Base-by-base conservation (phyloP, 2,113 vertebrate species). In the Hyperopisus bebe region DNA sequence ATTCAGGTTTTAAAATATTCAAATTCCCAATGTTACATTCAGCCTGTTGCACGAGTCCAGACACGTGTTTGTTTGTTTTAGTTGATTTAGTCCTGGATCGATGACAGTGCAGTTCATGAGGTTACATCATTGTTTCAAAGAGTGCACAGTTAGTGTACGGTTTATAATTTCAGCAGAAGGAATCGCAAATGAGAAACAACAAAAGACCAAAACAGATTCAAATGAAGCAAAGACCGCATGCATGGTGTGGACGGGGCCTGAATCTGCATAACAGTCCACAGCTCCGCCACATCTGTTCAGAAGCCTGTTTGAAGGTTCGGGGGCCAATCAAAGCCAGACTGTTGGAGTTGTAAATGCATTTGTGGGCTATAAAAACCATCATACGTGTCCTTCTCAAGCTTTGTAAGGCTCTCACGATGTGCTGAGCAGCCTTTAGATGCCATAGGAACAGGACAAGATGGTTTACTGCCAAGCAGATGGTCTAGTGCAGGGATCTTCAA, bases 211-310 rank as follows among this genome's bases (percentile, higher is more conserved):
- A 35, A 62, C 19, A 88, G 17, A 66, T 58, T 44, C 55, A 58
- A 88, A 62, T 39, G 39, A 88, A 66, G 55, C 39, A 44, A 47
- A 44, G 10, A 13, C 21, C 24, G 1, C 44, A 44, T 21, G 86
- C 17, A 62, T 2, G 1, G 7, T 24, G 10, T 2, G 19, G 35
- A 88, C 11, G 21, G 31, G 35, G 3, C 55, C 10, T 3, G 15
- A 39, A 88, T 66, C 87, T 88, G 35, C 87, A 88, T 66, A 88
- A 88, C 35, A 62, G 55, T 3, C 8, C 53, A 46, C 53, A 88
- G 35, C 6, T 24, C 17, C 1, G 21, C 15, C 35, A 42, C 39
- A 9, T 88, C 53, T 44, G 55, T 44, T 88, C 55, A 58, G 21
- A 21, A 6, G 35, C n/a, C 53, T 15, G 31, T 66, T 62, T 88